phyloP scores from a whole-genome alignment of 2,797 vertebrate species.

The Neopelma chrysocephalum region DNA sequence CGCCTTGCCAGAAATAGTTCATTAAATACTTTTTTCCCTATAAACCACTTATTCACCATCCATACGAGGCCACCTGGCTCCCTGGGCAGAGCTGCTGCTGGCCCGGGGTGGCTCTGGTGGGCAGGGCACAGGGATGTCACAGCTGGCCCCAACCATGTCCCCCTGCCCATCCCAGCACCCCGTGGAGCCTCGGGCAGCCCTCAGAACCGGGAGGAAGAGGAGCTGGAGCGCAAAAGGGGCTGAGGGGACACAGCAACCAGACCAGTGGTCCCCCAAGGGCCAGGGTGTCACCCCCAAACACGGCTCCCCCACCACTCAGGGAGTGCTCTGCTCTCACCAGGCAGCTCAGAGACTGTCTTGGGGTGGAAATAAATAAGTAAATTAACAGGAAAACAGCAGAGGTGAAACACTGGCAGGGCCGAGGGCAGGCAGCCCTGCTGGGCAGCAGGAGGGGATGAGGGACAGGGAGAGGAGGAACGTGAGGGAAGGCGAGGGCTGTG shows the following conservation, averaged over 20 bases:
- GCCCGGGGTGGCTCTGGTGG: background rate
- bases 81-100: background rate
- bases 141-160: background rate
- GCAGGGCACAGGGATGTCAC: accelerated
- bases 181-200: accelerated
- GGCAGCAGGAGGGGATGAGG: background rate
- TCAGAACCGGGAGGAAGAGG: background rate
- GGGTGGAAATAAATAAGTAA: background rate
- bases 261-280: background rate
- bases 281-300: background rate
- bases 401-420: background rate
- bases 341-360: background rate
- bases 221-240: background rate
- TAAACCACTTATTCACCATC: background rate
- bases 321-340: accelerated
- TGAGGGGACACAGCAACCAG: background rate
- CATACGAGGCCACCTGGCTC: accelerated
- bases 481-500: background rate
- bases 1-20: background rate
- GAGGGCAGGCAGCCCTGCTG: background rate
- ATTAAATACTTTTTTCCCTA: background rate
- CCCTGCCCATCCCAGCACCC: background rate
- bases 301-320: accelerated
- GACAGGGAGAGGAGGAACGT: background rate
- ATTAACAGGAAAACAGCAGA: background rate